These are phyloP conservation scores for Mamestra brassicae DNA, from an alignment of 2,888 invertebrate genomes.

Conservation along the genomic window DNA sequence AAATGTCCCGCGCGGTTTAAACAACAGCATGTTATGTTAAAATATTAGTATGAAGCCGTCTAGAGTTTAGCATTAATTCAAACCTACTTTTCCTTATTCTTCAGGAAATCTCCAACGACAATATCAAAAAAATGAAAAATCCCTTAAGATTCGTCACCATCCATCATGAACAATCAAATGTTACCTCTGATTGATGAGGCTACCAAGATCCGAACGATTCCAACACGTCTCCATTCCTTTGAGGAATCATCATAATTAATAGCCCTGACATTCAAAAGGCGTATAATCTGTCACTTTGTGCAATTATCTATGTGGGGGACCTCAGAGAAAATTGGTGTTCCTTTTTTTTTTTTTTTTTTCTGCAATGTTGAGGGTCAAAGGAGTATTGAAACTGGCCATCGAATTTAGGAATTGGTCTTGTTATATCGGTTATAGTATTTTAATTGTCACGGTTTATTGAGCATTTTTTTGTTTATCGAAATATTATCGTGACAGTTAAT, in stretches of 20 bases:
- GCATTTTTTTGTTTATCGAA: not conserved
- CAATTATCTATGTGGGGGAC: slow-evolving; percentile 40
- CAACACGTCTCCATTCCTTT: slow-evolving; percentile 44
- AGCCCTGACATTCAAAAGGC: slow-evolving; percentile 39
- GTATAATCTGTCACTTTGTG: slow-evolving; percentile 57
- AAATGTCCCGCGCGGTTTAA: no score
- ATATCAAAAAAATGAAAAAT: slow-evolving; percentile 20
- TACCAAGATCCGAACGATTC: slow-evolving; percentile 37
- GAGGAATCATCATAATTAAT: slow-evolving; percentile 61
- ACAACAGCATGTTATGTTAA: no score
- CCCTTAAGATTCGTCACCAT: slow-evolving; percentile 32
- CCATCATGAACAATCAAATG: slow-evolving; percentile 50
- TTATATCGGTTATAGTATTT: slow-evolving; percentile 7
- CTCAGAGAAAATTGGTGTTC: slow-evolving; percentile 15
- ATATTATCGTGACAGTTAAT: no score
- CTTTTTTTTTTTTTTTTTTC: slow-evolving; percentile 2
- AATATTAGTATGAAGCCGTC: no score
- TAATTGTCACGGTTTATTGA: not conserved
- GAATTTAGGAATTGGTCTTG: slow-evolving; percentile 30
- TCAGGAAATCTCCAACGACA: slow-evolving; percentile 1
- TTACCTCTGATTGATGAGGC: slow-evolving; percentile 57
- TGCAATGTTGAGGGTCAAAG: slow-evolving; percentile 9
- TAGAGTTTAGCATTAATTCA: no score
- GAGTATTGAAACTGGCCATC: slow-evolving; percentile 11
- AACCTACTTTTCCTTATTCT: not conserved